Conservation (phyloP, 2,113 vertebrate species). For the Thamnaconus septentrionalis region DNA sequence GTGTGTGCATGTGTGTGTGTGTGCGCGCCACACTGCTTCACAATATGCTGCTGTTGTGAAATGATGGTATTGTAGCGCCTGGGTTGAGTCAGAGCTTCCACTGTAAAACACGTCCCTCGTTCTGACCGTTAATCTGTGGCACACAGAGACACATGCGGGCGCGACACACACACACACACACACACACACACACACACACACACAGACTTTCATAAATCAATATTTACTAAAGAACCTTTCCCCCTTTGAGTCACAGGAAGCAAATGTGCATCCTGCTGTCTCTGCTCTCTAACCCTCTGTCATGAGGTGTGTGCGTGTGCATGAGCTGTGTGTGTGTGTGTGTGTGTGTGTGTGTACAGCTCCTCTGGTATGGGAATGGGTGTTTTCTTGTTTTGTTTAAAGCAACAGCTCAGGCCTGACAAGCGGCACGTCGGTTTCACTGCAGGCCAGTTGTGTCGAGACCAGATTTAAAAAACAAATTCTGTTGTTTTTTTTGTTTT, state of each 20-base stretch:
- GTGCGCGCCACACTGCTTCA: constrained; percentile 11
- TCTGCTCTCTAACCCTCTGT: constrained; percentile 62
- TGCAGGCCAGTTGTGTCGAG: too few species aligned
- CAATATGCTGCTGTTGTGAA: constrained; percentile 37
- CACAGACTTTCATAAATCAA: constrained; percentile 77
- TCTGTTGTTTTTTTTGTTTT: too few species aligned
- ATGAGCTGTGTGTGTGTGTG: constrained; percentile 24
- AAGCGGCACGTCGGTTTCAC: constrained; percentile 34
- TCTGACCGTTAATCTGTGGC: constrained; percentile 66
- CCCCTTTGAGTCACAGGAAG: constrained; percentile 79
- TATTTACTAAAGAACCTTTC: constrained; percentile 81
- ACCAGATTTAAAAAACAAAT: too few species aligned
- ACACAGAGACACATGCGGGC: not conserved
- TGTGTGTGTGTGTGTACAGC: constrained; percentile 8
- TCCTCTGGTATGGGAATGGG: constrained; percentile 43
- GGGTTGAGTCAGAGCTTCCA: constrained; percentile 63
- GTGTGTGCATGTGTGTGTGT: not conserved
- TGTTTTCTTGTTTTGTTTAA: constrained; percentile 68
- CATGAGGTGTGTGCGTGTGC: constrained; percentile 46
- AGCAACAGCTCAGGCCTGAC: constrained; percentile 54
- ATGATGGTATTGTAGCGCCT: constrained; percentile 32
- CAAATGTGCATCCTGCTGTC: constrained; percentile 82
- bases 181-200: constrained; percentile 30
- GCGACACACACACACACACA: constrained; percentile 13
- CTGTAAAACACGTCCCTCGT: constrained; percentile 36